Evolutionary conservation across 2,113 vertebrate species (phyloP), one percentile per base, ranked within the genome.

Genomic region (Lagenorhynchus albirostris): DNA sequence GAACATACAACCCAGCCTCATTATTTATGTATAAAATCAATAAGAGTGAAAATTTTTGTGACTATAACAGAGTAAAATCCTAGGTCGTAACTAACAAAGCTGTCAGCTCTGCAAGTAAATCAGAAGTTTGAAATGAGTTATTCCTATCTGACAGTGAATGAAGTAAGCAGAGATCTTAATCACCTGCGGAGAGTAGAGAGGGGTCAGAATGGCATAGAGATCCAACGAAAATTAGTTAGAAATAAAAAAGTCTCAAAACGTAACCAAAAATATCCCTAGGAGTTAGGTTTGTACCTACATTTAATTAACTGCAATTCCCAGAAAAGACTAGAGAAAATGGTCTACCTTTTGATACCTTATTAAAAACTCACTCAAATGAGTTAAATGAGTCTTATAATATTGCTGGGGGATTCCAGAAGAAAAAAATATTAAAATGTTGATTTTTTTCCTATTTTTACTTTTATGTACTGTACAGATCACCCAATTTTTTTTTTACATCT

Each of bases 271-370:
- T 81, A 77, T 62, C n/a, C 74, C 70, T 50, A 93, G 44, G 17
- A 60, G 15, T 84, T 31, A 58, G n/a, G 1, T 41, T 60, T 89
- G 1, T 63, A 70, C 21, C 17, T 58, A 86, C 68, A 74, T 60
- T 93, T 89, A 94, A 94, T 97, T 90, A 63, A 74, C 73, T 96
- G 36, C 12, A 60, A 15, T 90, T 97, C 70, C 60, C 68, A 58
- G 50, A 71, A 84, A 84, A 86, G 81, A 82, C 71, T 77, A 44
- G 38, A 96, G 47, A 95, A 92, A 91, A 68, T 89, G 21, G 10
- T 63, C 20, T 5, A 68, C 6, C 20, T 93, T 91, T 81, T 71
- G 20, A 82, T 91, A 71, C 7, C n/a, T 85, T 76, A 85, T 88
- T 91, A 93, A 96, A 91, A 96, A 73, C 38, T 79, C 31, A 92